Evolutionary conservation across 2,888 invertebrate species (phyloP).

Genomic region (Tinea pellionella): DNA sequence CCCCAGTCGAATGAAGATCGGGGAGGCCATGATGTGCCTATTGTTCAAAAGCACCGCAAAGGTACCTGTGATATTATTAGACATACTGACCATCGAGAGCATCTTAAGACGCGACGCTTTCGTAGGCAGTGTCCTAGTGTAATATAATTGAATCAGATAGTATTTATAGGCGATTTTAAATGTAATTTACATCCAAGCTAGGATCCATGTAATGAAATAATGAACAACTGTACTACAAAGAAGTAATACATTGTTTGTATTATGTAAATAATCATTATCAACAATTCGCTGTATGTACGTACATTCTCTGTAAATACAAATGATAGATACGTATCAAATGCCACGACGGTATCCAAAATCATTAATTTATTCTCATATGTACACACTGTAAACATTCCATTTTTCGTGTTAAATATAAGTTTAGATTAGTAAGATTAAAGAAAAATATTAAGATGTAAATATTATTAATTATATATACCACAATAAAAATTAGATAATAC

Average conservation of each 20-base stretch:
- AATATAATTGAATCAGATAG: background rate
- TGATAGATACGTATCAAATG: conserved; percentile 23
- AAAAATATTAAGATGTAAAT: conserved; percentile 13
- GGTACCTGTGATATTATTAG: conserved; percentile 9
- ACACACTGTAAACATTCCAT: conserved; percentile 8
- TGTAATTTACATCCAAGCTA: conserved; percentile 1
- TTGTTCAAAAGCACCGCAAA: background rate
- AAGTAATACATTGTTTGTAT: too few relatives aligned
- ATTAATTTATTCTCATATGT: conserved; percentile 53
- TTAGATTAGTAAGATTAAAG: conserved; percentile 2
- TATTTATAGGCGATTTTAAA: too few relatives aligned
- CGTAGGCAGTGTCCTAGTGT: conserved; percentile 14
- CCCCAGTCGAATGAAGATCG: background rate
- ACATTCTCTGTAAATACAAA: background rate
- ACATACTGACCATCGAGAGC: too few relatives aligned
- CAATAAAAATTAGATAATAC: conserved; percentile 10
- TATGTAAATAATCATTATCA: conserved; percentile 24
- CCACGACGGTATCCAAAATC: conserved; percentile 49
- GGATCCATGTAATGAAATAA: conserved; percentile 48
- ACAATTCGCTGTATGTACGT: background rate
- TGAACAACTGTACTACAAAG: conserved; percentile 40
- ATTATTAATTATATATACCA: conserved; percentile 8
- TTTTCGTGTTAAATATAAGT: conserved; percentile 4
- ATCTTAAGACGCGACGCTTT: too few relatives aligned
- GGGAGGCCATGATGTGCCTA: background rate